Base-by-base conservation (phyloP, 2,888 invertebrate genomes). In the Eutolmus rufibarbis region DNA sequence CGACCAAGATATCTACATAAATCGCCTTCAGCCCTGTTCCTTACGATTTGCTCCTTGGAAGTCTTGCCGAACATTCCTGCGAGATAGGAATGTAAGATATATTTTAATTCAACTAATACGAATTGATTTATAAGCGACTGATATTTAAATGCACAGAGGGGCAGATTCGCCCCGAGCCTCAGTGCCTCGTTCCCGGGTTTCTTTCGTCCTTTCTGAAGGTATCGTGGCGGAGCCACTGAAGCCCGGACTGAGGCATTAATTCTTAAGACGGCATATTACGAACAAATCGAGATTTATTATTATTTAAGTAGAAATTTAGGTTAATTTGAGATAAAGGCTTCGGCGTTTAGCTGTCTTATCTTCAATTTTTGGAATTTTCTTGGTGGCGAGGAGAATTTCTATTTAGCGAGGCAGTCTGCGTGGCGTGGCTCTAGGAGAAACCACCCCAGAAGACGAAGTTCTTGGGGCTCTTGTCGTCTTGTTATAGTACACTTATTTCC, bases 111-210 rank as follows among this genome's bases (percentile, higher is more conserved):
- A 88, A 88, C 88, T 89, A 89, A 89, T 89, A 89, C 89, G 89
- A 89, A 89, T 89, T 89, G 89, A 89, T 89, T 89, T 89, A 89
- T 89, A 88, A 74, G 86, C 88, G 88, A 85, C 88, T 88, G 87
- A 88, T 87, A 88, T 88, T 88, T 88, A 87, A 87, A 88, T 88
- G 87, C 77, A 87, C 82, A 34, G 76, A 77, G 82, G 79, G 82
- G 84, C 66, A 66, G 66, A 66, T 66, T 66, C 66, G 66, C 66
- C 66, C 37, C 37, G 77, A 77, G 77, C 37, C 37, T 23, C 40
- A 3, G n/a, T 4, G 31, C 4, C 40, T 37, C 40, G 16, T 34
- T 77, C 77, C 40, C 9, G 19, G 31, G 37, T 37, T 37, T 40
- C 28, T 77, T 66, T 28, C 66, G 28, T 28, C 28, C 23, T 8